phyloP scores from a whole-genome alignment of 1,140 invertebrate species.

The Harpegnathos saltator region DNA sequence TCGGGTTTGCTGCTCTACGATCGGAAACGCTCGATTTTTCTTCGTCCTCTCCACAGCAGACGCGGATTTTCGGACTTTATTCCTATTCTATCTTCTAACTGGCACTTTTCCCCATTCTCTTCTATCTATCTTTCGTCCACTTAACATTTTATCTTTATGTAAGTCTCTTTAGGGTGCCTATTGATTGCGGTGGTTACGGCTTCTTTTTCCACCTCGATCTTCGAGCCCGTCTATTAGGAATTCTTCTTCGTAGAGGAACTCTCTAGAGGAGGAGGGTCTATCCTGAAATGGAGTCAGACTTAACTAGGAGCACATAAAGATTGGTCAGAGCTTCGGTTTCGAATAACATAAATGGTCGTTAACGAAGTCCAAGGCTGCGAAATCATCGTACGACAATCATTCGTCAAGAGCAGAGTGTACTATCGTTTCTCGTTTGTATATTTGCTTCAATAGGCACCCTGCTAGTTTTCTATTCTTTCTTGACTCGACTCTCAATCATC shows the following conservation, averaged over 20 bases:
- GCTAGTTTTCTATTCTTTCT: slow-evolving; percentile 71
- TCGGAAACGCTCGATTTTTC: slow-evolving; percentile 38
- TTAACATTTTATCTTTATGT: slow-evolving; percentile 53
- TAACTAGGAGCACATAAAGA: too few relatives aligned
- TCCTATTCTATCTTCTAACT: slow-evolving; percentile 9
- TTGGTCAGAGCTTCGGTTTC: too few relatives aligned
- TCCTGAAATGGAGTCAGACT: too few relatives aligned
- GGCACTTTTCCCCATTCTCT: slow-evolving; percentile 21
- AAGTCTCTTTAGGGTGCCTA: slow-evolving; percentile 71
- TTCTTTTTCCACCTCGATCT: neutral
- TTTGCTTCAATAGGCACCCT: slow-evolving; percentile 73
- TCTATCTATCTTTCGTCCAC: slow-evolving; percentile 35
- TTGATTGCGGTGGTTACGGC: slow-evolving; percentile 52
- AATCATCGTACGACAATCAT: too few relatives aligned
- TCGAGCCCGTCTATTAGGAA: too few relatives aligned
- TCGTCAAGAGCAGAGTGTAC: too few relatives aligned
- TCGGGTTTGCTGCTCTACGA: slow-evolving; percentile 44
- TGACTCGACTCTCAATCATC: slow-evolving; percentile 49
- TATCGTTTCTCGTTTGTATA: slow-evolving; percentile 15
- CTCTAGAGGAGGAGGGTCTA: too few relatives aligned
- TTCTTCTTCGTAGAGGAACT: too few relatives aligned
- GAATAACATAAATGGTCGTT: too few relatives aligned
- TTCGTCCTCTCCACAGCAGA: neutral
- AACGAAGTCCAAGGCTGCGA: too few relatives aligned
- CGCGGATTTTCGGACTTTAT: neutral